A percentile compares a stretch with the other conserved stretches of the same genome.
These are phyloP conservation scores for Machimus rusticus DNA, from an alignment of 2,888 invertebrate genomes.

Conservation along the genomic window DNA sequence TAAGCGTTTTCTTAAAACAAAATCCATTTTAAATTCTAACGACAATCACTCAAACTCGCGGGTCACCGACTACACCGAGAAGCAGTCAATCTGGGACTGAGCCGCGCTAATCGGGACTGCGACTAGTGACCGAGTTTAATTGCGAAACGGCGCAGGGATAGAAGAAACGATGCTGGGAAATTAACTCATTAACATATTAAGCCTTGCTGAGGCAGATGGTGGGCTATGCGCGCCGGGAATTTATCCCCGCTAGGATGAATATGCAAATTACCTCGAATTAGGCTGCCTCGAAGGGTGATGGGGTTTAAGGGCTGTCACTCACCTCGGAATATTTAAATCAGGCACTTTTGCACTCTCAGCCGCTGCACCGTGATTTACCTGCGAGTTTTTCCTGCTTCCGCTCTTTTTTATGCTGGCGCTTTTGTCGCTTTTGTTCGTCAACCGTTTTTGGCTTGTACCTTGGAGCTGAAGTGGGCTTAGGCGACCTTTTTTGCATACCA, in stretches of 20 bases:
- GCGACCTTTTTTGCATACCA: neutral
- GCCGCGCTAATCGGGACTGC: neutral
- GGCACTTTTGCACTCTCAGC: neutral
- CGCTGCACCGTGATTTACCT: neutral
- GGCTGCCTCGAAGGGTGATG: neutral
- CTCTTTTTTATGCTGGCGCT: neutral
- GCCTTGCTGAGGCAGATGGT: constrained; percentile 44
- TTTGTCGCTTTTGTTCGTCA: neutral
- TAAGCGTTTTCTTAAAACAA: neutral
- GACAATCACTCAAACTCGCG: neutral
- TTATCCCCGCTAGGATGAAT: neutral
- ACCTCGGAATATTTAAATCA: neutral
- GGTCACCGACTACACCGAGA: constrained; percentile 6
- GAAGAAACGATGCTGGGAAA: neutral
- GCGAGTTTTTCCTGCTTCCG: neutral
- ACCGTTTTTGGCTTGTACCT: neutral
- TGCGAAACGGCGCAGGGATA: constrained; percentile 28
- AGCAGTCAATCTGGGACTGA: constrained; percentile 39
- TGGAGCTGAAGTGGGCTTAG: neutral
- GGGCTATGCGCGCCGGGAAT: neutral
- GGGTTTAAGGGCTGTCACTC: constrained; percentile 8
- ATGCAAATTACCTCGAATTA: constrained; percentile 31
- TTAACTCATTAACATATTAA: constrained; percentile 49
- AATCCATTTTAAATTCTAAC: neutral
- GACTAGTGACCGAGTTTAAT: constrained; percentile 37